A percentile compares a stretch with the other conserved stretches of the same genome.
These are phyloP conservation scores for Eubasilissa splendida DNA, from an alignment of 2,888 invertebrate genomes.

Conservation along the genomic window DNA sequence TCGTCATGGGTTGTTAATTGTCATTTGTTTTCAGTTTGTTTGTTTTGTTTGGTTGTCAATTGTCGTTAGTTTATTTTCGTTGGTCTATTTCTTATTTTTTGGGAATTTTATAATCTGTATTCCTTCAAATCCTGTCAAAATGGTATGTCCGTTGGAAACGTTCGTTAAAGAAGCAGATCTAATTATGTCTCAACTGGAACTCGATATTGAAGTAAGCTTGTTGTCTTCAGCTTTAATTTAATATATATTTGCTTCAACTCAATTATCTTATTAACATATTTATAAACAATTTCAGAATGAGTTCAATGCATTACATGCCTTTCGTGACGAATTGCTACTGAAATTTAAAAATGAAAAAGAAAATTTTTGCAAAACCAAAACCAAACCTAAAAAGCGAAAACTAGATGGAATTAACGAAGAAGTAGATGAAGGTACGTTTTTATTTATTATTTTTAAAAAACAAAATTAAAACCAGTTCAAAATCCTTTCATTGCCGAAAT, in stretches of 20 bases:
- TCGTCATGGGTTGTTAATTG: too few relatives aligned
- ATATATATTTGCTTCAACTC: not conserved
- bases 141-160: too few relatives aligned
- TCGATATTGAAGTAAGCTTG: constrained; percentile 5
- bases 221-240: not conserved
- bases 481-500: not conserved
- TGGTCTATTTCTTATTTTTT: too few relatives aligned
- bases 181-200: not conserved
- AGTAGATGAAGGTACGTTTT: constrained; percentile 26
- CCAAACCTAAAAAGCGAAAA: constrained; percentile 17
- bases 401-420: constrained; percentile 35
- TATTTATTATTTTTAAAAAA: not conserved
- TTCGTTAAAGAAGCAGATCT: not conserved
- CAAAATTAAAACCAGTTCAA: not conserved
- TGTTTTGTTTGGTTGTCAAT: too few relatives aligned
- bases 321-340: not conserved
- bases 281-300: constrained; percentile 12
- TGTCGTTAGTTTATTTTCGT: too few relatives aligned
- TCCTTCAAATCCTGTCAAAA: too few relatives aligned
- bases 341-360: constrained; percentile 10
- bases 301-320: not conserved
- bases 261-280: not conserved
- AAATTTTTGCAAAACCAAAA: not conserved
- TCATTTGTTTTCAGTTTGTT: too few relatives aligned
- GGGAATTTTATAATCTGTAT: too few relatives aligned